Evolutionary conservation across 2,797 vertebrate genomes (phyloP).

Genomic region (Chaunax sp.): DNA sequence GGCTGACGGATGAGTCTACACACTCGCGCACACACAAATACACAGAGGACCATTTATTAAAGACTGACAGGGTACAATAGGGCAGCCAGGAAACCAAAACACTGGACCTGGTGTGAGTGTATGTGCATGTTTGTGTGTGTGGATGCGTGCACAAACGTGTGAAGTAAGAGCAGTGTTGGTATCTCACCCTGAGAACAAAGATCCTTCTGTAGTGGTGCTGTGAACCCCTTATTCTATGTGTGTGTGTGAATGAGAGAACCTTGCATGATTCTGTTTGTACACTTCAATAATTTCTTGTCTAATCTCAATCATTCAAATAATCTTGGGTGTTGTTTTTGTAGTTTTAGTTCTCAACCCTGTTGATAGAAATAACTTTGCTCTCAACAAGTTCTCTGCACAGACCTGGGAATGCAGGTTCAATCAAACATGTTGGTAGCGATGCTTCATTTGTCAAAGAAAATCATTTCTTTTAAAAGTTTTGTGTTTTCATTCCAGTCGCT

Average conservation of each 20-base stretch:
- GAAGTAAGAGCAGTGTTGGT: conserved; percentile 64
- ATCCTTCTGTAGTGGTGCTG: conserved; percentile 73
- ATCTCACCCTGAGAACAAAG: conserved; percentile 76
- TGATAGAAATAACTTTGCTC: background rate
- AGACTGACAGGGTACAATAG: conserved; percentile 78
- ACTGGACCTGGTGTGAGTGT: conserved; percentile 69
- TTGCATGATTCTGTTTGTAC: conserved; percentile 35
- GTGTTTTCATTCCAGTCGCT: too few species aligned
- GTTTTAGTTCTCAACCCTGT: background rate
- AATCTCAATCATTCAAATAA: background rate
- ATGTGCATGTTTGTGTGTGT: conserved; percentile 35
- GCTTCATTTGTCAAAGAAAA: background rate
- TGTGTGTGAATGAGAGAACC: conserved; percentile 5
- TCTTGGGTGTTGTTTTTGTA: background rate
- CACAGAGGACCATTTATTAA: conserved; percentile 82
- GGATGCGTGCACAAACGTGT: conserved; percentile 30
- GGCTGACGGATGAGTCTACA: conserved; percentile 75
- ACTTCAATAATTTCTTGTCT: background rate
- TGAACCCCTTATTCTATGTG: conserved; percentile 53
- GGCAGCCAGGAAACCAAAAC: conserved; percentile 80
- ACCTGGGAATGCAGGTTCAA: background rate
- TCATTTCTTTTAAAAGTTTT: too few species aligned
- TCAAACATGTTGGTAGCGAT: background rate
- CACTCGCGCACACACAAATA: conserved; percentile 62
- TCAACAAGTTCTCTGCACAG: background rate